Evolutionary conservation across 2,888 invertebrate genomes (phyloP).

Genomic region (Sesamia inferens): DNA sequence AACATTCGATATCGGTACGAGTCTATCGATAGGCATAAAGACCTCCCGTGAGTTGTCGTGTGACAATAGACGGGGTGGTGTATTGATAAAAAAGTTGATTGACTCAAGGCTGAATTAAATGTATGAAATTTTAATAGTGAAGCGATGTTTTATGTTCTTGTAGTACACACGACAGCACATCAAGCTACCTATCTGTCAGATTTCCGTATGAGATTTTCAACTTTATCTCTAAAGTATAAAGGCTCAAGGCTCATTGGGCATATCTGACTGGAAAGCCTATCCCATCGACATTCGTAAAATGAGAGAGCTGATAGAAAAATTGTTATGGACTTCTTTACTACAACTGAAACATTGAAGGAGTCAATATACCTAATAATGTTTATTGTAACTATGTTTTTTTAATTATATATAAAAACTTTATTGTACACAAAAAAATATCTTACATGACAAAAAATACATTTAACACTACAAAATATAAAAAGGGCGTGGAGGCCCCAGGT

Average conservation of each 20-base stretch:
- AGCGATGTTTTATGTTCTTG: background rate
- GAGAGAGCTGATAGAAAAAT: background rate
- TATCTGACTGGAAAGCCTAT: background rate
- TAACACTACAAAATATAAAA: too few species aligned
- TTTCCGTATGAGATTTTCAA: too few species aligned
- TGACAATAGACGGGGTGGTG: constrained; percentile 65
- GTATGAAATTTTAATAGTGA: constrained; percentile 24
- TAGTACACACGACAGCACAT: background rate
- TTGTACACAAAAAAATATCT: background rate
- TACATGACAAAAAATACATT: background rate
- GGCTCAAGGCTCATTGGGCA: too few species aligned
- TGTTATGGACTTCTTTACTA: background rate
- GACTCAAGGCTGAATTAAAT: constrained; percentile 41
- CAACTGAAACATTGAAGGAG: background rate
- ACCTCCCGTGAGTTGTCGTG: constrained; percentile 80
- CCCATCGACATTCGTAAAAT: background rate
- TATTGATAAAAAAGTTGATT: constrained; percentile 52
- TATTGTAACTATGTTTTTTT: background rate
- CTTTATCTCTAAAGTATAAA: too few species aligned
- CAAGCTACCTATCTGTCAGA: too few species aligned
- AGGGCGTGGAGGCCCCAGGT: too few species aligned
- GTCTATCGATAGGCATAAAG: constrained; percentile 77
- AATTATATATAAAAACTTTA: background rate
- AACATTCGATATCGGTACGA: constrained; percentile 79
- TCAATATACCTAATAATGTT: background rate